Conservation (phyloP, 2,888 invertebrate genomes). For the Aleiodes leptofemur region DNA sequence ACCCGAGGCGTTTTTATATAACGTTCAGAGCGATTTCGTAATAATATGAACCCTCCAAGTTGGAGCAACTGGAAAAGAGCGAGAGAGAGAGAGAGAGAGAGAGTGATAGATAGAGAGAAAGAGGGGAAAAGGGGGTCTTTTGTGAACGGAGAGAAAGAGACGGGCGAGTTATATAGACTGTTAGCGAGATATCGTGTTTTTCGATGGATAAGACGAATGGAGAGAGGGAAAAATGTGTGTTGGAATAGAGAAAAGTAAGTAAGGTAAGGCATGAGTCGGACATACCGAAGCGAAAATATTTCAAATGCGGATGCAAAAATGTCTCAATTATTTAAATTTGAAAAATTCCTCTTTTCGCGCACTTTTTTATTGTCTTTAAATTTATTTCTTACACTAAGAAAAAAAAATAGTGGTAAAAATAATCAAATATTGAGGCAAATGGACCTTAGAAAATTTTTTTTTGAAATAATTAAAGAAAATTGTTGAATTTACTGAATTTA, state of each 20-base stretch:
- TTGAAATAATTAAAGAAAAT: too few species aligned
- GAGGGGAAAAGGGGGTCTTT: constrained; percentile 45
- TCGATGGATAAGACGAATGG: neutral
- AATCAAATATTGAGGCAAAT: too few species aligned
- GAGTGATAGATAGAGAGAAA: constrained; percentile 44
- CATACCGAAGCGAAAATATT: constrained; percentile 11
- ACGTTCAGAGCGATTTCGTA: constrained; percentile 55
- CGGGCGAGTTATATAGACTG: constrained; percentile 37
- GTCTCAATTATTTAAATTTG: constrained; percentile 6
- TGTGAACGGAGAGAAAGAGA: constrained; percentile 45
- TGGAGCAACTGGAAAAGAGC: constrained; percentile 33
- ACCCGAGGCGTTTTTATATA: constrained; percentile 49
- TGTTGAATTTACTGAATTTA: too few species aligned
- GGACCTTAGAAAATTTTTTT: too few species aligned
- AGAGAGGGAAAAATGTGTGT: neutral
- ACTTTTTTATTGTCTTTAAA: too few species aligned
- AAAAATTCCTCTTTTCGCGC: neutral
- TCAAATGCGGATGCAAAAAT: constrained; percentile 5
- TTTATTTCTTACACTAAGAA: too few species aligned
- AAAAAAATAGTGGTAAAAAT: too few species aligned
- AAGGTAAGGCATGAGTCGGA: neutral
- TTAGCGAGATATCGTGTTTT: constrained; percentile 22
- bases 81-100: constrained; percentile 36
- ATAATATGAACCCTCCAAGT: constrained; percentile 52
- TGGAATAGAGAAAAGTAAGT: constrained; percentile 12